Percentiles rank a stretch among this genome's conserved stretches.
phyloP scores from a whole-genome alignment of 2,888 invertebrate genomes.

The Stenurella melanura region DNA sequence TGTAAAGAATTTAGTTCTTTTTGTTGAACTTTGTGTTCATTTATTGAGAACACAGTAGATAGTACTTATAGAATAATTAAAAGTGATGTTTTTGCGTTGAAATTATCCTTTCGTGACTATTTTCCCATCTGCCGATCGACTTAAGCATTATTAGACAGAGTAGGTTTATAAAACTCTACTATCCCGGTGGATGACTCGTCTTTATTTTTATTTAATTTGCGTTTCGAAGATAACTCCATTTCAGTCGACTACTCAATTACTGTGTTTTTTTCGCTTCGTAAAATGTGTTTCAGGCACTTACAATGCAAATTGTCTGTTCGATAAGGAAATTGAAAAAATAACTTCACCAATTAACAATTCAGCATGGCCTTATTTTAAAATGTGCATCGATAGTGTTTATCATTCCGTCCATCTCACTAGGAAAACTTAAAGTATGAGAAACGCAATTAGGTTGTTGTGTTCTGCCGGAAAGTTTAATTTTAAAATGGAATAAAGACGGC shows the following conservation, averaged over 20 bases:
- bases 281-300: slow-evolving; percentile 48
- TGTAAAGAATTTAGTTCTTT: no score
- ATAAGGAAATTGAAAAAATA: slow-evolving; percentile 54
- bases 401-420: slow-evolving; percentile 43
- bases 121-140: no score
- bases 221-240: slow-evolving; percentile 7
- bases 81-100: no score
- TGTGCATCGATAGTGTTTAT: slow-evolving; percentile 44
- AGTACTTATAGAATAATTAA: no score
- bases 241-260: slow-evolving; percentile 44
- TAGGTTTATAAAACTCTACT: not conserved
- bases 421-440: slow-evolving; percentile 45
- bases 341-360: slow-evolving; percentile 53
- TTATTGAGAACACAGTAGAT: no score
- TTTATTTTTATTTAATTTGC: not conserved
- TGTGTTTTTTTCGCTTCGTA: slow-evolving; percentile 21
- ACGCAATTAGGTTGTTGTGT: slow-evolving; percentile 39
- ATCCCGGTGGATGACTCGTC: not conserved
- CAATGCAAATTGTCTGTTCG: slow-evolving; percentile 51
- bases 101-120: no score
- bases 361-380: slow-evolving; percentile 35
- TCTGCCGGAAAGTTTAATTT: slow-evolving; percentile 23
- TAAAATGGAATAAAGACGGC: slow-evolving; percentile 25
- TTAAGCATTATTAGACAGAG: no score
- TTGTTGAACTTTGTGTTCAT: no score